Evolutionary conservation across 2,888 invertebrate species (phyloP).

Genomic region (Diadegma fenestrale): DNA sequence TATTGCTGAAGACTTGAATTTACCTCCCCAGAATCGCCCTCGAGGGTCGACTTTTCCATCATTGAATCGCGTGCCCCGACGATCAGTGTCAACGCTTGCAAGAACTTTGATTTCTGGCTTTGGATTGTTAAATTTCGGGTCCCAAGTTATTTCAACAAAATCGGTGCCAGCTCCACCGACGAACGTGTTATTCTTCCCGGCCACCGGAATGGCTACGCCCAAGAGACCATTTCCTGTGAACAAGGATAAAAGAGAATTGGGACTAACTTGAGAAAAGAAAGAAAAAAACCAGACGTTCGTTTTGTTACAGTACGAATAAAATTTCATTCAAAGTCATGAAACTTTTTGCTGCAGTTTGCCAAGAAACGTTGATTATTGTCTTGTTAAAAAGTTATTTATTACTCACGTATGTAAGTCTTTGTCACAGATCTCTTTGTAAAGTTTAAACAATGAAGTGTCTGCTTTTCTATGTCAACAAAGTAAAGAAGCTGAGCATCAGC

Average conservation of each 20-base stretch:
- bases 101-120: constrained; percentile 75
- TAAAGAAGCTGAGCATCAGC: constrained; percentile 86
- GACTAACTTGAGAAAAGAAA: no score
- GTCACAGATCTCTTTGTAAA: constrained; percentile 84
- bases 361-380: not conserved
- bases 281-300: no score
- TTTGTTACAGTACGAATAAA: no score
- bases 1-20: constrained; percentile 76
- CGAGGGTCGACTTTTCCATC: constrained; percentile 90
- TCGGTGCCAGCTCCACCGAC: constrained; percentile 83
- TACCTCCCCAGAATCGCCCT: constrained; percentile 90
- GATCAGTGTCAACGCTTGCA: constrained; percentile 85
- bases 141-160: constrained; percentile 85
- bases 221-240: constrained; percentile 73
- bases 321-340: no score
- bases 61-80: constrained; percentile 87
- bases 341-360: no score
- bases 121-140: constrained; percentile 78
- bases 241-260: no score
- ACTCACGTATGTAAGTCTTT: constrained; percentile 74
- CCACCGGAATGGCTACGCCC: constrained; percentile 83
- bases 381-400: constrained; percentile 22
- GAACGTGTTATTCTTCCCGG: constrained; percentile 80
- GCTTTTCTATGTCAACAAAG: constrained; percentile 87
- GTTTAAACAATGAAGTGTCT: constrained; percentile 86